These are phyloP conservation scores for Parnassius orleans DNA, from an alignment of 2,888 invertebrate species.

Conservation along the genomic window DNA sequence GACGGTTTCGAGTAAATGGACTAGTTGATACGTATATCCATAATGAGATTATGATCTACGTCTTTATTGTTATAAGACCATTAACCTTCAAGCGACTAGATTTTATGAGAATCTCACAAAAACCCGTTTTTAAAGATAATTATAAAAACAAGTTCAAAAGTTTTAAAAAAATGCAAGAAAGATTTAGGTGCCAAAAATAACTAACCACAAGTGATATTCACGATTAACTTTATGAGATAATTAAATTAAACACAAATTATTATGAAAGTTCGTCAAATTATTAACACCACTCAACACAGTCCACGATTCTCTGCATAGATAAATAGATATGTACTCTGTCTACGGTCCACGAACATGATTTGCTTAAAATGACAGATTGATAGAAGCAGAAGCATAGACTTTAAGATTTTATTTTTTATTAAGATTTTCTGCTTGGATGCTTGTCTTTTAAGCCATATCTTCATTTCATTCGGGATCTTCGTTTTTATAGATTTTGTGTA, in stretches of 20 bases:
- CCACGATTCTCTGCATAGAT: constrained; percentile 37
- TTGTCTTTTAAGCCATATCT: no score
- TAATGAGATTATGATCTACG: constrained; percentile 3
- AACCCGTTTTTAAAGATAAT: constrained; percentile 27
- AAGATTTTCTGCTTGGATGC: no score
- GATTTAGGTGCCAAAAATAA: no score
- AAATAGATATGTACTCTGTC: background rate
- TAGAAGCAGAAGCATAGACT: no score
- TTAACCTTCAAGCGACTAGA: constrained; percentile 20
- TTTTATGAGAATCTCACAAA: constrained; percentile 16
- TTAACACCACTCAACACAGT: constrained; percentile 32
- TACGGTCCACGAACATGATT: constrained; percentile 51
- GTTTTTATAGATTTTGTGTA: no score
- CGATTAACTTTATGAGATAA: background rate
- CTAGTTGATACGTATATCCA: background rate
- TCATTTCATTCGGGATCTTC: no score
- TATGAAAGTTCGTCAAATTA: constrained; percentile 16
- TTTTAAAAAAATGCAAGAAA: no score
- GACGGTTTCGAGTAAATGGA: no score
- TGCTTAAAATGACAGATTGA: constrained; percentile 47
- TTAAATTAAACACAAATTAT: constrained; percentile 5
- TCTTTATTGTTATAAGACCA: constrained; percentile 7
- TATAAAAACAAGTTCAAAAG: constrained; percentile 1
- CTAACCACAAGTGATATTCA: background rate
- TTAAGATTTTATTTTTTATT: no score